Percentiles rank a stretch among this genome's conserved stretches.
These are phyloP conservation scores for Tipula confusa DNA, from an alignment of 2,888 invertebrate species.

Conservation along the genomic window DNA sequence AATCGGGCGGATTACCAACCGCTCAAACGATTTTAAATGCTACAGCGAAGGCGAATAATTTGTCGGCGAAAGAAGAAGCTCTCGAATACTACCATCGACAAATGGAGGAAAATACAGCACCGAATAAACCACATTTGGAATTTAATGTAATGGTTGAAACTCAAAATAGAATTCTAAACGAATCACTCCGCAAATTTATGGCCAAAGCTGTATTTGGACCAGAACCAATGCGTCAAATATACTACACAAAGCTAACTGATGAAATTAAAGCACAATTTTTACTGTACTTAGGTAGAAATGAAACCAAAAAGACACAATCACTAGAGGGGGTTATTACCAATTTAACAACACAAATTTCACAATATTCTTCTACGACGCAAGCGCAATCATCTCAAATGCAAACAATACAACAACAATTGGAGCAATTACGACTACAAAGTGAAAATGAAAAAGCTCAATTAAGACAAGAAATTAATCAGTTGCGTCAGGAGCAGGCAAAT, in stretches of 20 bases:
- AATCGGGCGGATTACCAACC: no score
- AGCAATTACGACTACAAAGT: neutral
- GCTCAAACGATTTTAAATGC: conserved; percentile 32
- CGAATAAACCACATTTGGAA: neutral
- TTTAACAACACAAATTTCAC: neutral
- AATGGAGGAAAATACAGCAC: neutral
- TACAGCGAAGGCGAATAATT: conserved; percentile 31
- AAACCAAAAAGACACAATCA: neutral
- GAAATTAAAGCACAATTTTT: neutral
- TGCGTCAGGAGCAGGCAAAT: neutral
- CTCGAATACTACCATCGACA: conserved; percentile 13
- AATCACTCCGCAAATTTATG: neutral
- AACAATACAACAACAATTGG: neutral
- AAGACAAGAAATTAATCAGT: neutral
- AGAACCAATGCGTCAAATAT: neutral
- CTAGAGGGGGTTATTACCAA: neutral
- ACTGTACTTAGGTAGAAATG: neutral
- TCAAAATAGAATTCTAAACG: neutral
- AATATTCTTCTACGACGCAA: neutral
- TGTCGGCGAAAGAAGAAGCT: conserved; percentile 33
- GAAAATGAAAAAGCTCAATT: neutral
- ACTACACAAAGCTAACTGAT: neutral
- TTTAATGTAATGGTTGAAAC: neutral
- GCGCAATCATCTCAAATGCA: neutral
- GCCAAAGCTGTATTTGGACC: neutral